phyloP scores from a whole-genome alignment of 2,888 invertebrate genomes.

The Laspeyria flexula region DNA sequence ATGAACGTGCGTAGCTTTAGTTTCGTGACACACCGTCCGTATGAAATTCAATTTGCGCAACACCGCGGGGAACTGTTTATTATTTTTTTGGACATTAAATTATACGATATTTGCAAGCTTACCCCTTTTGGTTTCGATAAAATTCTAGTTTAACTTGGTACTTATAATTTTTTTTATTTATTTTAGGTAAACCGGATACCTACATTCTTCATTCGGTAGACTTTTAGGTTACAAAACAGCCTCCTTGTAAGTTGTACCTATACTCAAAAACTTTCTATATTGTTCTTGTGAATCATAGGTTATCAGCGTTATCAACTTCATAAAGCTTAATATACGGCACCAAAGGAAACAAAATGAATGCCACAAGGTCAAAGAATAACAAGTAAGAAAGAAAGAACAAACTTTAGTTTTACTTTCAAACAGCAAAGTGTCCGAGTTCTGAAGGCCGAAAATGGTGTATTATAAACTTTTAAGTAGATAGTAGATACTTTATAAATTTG shows the following conservation, averaged over 20 bases:
- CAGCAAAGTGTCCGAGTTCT: neutral
- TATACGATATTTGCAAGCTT: neutral
- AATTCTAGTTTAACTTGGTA: neutral
- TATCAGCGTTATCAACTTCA: too few species aligned
- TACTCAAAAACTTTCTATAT: too few species aligned
- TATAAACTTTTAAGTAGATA: slow-evolving; percentile 33
- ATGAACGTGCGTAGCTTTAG: slow-evolving; percentile 3
- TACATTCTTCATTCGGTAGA: too few species aligned
- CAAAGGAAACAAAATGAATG: too few species aligned
- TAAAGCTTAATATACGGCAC: neutral
- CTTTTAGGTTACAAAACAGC: too few species aligned
- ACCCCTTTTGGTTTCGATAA: neutral
- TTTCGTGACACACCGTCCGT: neutral
- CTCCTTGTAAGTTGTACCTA: too few species aligned
- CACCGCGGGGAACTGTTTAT: neutral
- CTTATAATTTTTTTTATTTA: too few species aligned
- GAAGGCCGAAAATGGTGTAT: slow-evolving; percentile 7
- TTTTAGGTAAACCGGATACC: too few species aligned
- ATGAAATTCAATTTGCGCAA: slow-evolving; percentile 4
- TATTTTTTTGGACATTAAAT: neutral
- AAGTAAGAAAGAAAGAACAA: neutral
- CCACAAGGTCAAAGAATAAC: neutral
- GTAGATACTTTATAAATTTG: slow-evolving; percentile 31
- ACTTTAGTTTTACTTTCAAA: slow-evolving; percentile 1
- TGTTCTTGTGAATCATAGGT: too few species aligned